Percentiles rank a stretch among this genome's conserved stretches.
Conservation (phyloP, 2,113 vertebrate genomes). For the Pangasianodon hypophthalmus region DNA sequence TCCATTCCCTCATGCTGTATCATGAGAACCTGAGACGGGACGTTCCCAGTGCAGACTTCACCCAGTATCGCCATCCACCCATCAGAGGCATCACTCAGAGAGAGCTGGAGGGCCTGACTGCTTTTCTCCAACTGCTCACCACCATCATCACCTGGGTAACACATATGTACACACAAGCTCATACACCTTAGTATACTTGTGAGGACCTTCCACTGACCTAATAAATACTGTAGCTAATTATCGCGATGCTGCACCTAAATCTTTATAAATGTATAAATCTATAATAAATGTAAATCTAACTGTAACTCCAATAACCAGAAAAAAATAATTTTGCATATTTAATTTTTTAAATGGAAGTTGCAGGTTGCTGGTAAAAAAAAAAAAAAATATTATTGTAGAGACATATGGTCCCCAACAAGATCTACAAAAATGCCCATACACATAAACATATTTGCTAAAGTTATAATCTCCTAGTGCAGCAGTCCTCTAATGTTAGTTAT, state of each 20-base stretch:
- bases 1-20: constrained; percentile 95
- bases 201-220: not conserved
- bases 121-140: constrained; percentile 89
- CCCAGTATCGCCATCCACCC: constrained; percentile 90
- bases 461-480: not conserved
- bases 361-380: not conserved
- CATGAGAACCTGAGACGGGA: constrained; percentile 93
- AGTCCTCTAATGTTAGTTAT: not conserved
- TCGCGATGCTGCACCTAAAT: not conserved
- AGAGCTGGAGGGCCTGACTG: constrained; percentile 91
- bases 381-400: not conserved
- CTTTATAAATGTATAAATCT: no score
- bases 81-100: constrained; percentile 94
- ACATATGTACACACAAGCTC: not conserved
- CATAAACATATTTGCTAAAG: not conserved
- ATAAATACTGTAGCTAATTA: not conserved
- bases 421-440: not conserved
- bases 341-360: not conserved
- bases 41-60: constrained; percentile 85
- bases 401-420: not conserved
- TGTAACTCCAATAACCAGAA: not conserved
- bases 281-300: not conserved
- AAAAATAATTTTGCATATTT: not conserved
- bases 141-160: constrained; percentile 91
- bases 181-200: not conserved